phyloP scores from a whole-genome alignment of 2,888 invertebrate genomes.

The Drosophila diplacantha region DNA sequence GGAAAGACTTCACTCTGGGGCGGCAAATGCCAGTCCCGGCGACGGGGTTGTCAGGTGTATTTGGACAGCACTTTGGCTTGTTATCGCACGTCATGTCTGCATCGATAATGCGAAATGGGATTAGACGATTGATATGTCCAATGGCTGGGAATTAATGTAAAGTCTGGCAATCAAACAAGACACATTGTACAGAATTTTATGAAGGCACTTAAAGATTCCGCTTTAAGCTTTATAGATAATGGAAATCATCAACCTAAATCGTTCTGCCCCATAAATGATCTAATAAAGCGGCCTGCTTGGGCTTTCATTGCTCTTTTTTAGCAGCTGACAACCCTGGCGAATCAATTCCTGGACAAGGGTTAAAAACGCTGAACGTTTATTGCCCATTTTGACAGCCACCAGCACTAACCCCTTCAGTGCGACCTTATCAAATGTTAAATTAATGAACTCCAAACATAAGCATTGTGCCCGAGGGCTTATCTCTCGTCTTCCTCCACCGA shows the following conservation, averaged over 20 bases:
- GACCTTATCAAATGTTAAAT: conserved; percentile 67
- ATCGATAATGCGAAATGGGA: conserved; percentile 31
- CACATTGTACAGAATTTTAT: neutral
- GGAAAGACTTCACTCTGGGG: conserved; percentile 40
- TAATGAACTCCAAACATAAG: conserved; percentile 63
- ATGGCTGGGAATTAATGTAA: conserved; percentile 2
- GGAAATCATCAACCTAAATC: neutral
- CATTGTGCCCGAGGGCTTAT: conserved; percentile 25
- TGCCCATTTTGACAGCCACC: conserved; percentile 48
- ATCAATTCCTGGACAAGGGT: conserved; percentile 52
- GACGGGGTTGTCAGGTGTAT: conserved; percentile 47
- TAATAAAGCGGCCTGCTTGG: too few species aligned
- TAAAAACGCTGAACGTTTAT: conserved; percentile 50
- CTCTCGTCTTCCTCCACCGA: conserved; percentile 22
- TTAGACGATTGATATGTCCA: conserved; percentile 13
- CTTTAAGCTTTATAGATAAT: neutral
- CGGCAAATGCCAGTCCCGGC: conserved; percentile 52
- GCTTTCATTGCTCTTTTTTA: conserved; percentile 1
- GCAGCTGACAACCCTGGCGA: conserved; percentile 52
- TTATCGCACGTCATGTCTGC: conserved; percentile 16
- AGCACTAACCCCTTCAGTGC: conserved; percentile 32
- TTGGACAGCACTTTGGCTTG: conserved; percentile 38
- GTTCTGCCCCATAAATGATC: neutral
- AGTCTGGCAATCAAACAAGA: neutral
- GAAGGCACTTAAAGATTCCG: neutral